A percentile compares a stretch with the other conserved stretches of the same genome.
These are phyloP conservation scores for Heliconius charithonia DNA, from an alignment of 2,888 invertebrate species.

Conservation along the genomic window DNA sequence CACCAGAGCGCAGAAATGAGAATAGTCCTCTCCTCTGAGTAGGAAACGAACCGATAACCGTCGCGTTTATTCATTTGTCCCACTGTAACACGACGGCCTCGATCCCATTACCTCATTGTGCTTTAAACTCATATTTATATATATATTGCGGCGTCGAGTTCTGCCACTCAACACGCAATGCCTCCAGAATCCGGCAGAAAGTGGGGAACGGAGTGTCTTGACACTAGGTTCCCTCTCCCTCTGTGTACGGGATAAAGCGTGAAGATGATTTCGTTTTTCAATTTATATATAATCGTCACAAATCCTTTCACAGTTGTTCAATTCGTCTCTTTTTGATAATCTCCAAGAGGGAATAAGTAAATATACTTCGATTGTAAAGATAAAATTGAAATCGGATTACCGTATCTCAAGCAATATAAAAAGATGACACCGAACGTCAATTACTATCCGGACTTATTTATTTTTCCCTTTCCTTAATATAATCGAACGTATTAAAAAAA, in stretches of 20 bases:
- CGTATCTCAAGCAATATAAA: not conserved
- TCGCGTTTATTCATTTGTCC: too few relatives aligned
- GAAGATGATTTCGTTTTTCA: not conserved
- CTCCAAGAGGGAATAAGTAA: slow-evolving; percentile 1
- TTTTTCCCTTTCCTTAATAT: not conserved
- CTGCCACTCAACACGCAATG: too few relatives aligned
- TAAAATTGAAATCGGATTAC: slow-evolving; percentile 7
- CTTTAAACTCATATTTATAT: not conserved
- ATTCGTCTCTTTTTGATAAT: not conserved
- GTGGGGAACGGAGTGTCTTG: too few relatives aligned
- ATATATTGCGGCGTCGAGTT: not conserved
- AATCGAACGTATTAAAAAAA: not conserved
- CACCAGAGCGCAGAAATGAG: too few relatives aligned
- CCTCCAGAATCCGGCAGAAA: too few relatives aligned
- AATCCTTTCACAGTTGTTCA: not conserved
- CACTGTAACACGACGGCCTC: not conserved
- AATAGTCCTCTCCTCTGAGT: too few relatives aligned
- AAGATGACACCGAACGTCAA: slow-evolving; percentile 11
- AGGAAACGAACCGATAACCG: too few relatives aligned
- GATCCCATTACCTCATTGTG: not conserved
- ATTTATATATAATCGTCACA: not conserved
- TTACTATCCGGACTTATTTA: slow-evolving; percentile 3
- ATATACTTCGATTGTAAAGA: slow-evolving; percentile 5
- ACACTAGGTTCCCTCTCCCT: too few relatives aligned
- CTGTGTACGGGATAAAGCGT: too few relatives aligned